Evolutionary conservation across 2,797 vertebrate species (phyloP).

Genomic region (Anabas testudineus): DNA sequence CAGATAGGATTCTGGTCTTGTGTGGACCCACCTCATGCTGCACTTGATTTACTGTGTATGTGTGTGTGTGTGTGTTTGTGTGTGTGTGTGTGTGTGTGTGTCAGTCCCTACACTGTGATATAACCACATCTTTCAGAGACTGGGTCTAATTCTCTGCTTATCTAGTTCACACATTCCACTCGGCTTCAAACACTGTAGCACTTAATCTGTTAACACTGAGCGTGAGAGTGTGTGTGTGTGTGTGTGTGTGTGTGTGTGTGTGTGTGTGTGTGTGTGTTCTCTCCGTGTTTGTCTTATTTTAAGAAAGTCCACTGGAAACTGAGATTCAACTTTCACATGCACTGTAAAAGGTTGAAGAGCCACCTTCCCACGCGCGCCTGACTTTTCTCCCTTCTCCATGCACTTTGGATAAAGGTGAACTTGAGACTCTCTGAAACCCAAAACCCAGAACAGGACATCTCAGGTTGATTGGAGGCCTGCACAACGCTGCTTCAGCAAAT

Average conservation of each 20-base stretch:
- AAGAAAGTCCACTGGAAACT: conserved; percentile 29
- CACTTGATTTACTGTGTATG: conserved; percentile 59
- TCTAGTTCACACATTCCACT: conserved; percentile 72
- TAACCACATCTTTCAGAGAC: conserved; percentile 42
- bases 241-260: neutral
- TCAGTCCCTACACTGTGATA: conserved; percentile 41
- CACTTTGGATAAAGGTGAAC: neutral
- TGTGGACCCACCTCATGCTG: conserved; percentile 41
- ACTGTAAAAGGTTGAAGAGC: too few species aligned
- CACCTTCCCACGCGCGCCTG: too few species aligned
- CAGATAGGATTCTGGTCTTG: conserved; percentile 20
- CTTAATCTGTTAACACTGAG: neutral
- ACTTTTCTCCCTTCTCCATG: neutral
- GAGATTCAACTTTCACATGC: neutral
- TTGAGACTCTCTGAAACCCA: conserved; percentile 6
- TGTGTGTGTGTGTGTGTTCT: conserved; percentile 1
- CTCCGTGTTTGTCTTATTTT: conserved; percentile 3
- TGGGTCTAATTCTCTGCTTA: conserved; percentile 52
- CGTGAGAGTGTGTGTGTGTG: neutral
- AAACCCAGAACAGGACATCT: conserved; percentile 33
- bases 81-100: conserved; percentile 5
- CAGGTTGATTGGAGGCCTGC: conserved; percentile 10
- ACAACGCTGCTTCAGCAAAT: conserved; percentile 55
- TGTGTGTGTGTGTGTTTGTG: conserved; percentile 1
- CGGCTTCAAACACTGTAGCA: conserved; percentile 24